Evolutionary conservation across 2,113 vertebrate genomes (phyloP).

Genomic region (Pleuronectes platessa): DNA sequence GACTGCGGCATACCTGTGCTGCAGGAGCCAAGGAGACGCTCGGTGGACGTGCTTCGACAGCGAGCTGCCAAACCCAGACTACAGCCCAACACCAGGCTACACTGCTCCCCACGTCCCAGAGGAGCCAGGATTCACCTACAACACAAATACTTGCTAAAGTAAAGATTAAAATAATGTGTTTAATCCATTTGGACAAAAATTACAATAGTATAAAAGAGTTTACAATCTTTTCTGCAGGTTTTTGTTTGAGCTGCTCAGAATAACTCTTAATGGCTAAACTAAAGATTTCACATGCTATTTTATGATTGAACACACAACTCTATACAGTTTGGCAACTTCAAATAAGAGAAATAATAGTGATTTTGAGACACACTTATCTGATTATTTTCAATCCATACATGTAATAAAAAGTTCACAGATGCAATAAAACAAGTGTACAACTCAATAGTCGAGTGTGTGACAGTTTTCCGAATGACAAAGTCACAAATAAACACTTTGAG

Average conservation of each 20-base stretch:
- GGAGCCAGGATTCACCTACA: slow-evolving; percentile 58
- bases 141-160: slow-evolving; percentile 46
- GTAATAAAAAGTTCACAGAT: neutral
- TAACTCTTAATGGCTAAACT: neutral
- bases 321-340: too few relatives aligned
- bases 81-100: slow-evolving; percentile 49
- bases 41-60: slow-evolving; percentile 71
- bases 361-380: too few relatives aligned
- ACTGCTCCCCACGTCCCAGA: neutral
- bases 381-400: too few relatives aligned
- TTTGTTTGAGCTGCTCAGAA: slow-evolving; percentile 21
- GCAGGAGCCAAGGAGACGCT: slow-evolving; percentile 8
- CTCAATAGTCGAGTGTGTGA: neutral
- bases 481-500: neutral
- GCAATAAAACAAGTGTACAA: neutral
- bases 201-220: neutral
- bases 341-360: too few relatives aligned
- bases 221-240: neutral
- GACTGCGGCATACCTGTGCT: slow-evolving; percentile 66
- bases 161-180: neutral
- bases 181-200: neutral
- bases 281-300: too few relatives aligned
- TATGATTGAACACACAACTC: too few relatives aligned
- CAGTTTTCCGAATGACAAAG: neutral
- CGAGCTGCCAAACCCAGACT: slow-evolving; percentile 62